These are phyloP conservation scores for Xanthia icteritia DNA, from an alignment of 2,888 invertebrate species.

Conservation along the genomic window DNA sequence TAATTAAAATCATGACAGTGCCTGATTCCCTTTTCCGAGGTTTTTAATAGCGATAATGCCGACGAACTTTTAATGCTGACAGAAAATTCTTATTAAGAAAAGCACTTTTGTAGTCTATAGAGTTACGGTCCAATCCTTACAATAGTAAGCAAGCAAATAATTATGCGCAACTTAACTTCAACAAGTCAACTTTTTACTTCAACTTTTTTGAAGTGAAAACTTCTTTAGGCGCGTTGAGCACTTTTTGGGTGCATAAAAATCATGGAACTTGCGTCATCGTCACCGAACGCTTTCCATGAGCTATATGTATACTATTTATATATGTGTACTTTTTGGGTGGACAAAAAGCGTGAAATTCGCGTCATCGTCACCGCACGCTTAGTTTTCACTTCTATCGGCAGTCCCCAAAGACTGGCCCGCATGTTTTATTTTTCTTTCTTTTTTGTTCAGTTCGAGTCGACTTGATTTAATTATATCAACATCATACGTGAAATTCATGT, in stretches of 20 bases:
- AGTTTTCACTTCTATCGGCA: too few relatives aligned
- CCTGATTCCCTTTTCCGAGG: conserved; percentile 18
- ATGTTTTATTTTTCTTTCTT: too few relatives aligned
- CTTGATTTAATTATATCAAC: not conserved
- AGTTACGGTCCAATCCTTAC: not conserved
- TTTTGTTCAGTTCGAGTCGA: not conserved
- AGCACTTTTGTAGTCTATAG: not conserved
- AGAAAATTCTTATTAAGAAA: not conserved
- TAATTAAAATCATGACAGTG: conserved; percentile 40
- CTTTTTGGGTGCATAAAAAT: too few relatives aligned
- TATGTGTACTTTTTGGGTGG: too few relatives aligned
- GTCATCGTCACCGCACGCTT: too few relatives aligned
- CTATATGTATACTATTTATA: too few relatives aligned
- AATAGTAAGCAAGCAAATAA: not conserved
- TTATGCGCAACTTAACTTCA: not conserved
- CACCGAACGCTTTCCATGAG: too few relatives aligned
- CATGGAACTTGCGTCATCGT: too few relatives aligned
- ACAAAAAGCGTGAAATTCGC: too few relatives aligned
- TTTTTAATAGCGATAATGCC: conserved; percentile 23
- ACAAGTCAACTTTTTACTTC: not conserved
- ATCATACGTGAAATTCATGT: not conserved
- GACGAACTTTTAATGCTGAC: not conserved
- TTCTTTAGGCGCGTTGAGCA: too few relatives aligned
- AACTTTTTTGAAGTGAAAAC: too few relatives aligned
- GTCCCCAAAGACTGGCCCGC: too few relatives aligned